Evolutionary conservation across 2,888 invertebrate genomes (phyloP), one percentile per base, ranked within the genome.

Genomic region (Pyrrhia umbra): DNA sequence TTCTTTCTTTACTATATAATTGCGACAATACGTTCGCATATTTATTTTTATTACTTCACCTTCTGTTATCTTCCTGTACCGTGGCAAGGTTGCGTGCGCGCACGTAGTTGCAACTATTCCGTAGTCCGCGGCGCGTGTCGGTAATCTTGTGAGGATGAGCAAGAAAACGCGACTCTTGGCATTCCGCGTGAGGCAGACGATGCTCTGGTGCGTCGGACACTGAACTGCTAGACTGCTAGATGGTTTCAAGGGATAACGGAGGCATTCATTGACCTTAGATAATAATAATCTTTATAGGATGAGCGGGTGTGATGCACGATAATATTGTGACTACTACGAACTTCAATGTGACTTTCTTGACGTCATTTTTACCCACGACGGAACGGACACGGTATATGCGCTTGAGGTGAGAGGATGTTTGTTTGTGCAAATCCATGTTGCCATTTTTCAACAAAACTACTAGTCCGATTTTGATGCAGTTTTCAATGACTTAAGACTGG

Each of bases 141-240:
- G 49, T 73, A 64, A 79, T 72, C 73, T 57, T 40, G 62, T 37
- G 61, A 77, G 73, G 81, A 84, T 82, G 78, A 75, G 68, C 69
- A 77, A 77, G 80, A 77, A 85, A 84, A 80, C 76, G 67, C 72
- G 72, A 80, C 66, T 77, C 69, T 57, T 52, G 67, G 57, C 80
- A 81, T 81, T 81, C 78, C 69, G 20, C 13, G 16, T 45, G 57
- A 39, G 52, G 63, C 63, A 51, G 57, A 39, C 27, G 43, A 47
- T 68, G 64, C 59, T 50, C 55, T 30, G 64, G 72, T 39, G 30
- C 68, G 39, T 55, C 45, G 63, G 72, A 68, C 56, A 68, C 52
- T 68, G 72, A 69, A 70, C 69, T 58, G 3, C n/a, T 9, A 47
- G 43, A 46, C 27, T 57, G 51, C 42, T 9, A n/a, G n/a, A n/a